Conservation (phyloP, 2,888 invertebrate species). For the Volucella zonaria region DNA sequence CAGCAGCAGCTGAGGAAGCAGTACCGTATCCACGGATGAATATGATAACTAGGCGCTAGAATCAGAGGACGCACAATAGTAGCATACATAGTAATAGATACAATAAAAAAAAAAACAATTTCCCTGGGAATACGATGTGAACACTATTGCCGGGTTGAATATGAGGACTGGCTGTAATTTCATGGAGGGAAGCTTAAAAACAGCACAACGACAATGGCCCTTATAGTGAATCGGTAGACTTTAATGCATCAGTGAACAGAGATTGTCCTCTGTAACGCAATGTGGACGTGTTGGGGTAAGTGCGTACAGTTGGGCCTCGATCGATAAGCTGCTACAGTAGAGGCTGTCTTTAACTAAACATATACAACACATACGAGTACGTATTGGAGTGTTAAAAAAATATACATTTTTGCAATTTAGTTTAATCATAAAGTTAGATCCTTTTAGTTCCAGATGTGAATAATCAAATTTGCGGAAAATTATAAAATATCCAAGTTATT, state of each 20-base stretch:
- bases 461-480: too few species aligned
- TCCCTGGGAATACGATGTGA: slow-evolving; percentile 65
- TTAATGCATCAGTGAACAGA: slow-evolving; percentile 64
- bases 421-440: too few species aligned
- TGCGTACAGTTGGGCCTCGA: slow-evolving; percentile 59
- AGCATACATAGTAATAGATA: slow-evolving; percentile 43
- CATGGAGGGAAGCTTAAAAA: slow-evolving; percentile 51
- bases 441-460: too few species aligned
- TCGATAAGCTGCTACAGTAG: slow-evolving; percentile 48
- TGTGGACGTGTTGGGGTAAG: slow-evolving; percentile 55
- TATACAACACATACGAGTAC: too few species aligned
- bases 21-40: slow-evolving; percentile 61
- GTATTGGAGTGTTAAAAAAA: too few species aligned
- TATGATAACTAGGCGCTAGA: slow-evolving; percentile 74
- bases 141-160: slow-evolving; percentile 24
- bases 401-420: too few species aligned
- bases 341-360: neutral
- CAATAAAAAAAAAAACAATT: slow-evolving; percentile 59
- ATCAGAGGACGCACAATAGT: slow-evolving; percentile 58
- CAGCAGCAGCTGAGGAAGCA: slow-evolving; percentile 38
- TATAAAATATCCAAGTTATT: too few species aligned
- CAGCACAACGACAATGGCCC: slow-evolving; percentile 58
- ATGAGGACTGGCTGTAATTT: slow-evolving; percentile 4
- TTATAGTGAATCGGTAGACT: slow-evolving; percentile 65
- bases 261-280: slow-evolving; percentile 51